phyloP scores from a whole-genome alignment of 2,888 invertebrate genomes.

The Epinotia bilunana region DNA sequence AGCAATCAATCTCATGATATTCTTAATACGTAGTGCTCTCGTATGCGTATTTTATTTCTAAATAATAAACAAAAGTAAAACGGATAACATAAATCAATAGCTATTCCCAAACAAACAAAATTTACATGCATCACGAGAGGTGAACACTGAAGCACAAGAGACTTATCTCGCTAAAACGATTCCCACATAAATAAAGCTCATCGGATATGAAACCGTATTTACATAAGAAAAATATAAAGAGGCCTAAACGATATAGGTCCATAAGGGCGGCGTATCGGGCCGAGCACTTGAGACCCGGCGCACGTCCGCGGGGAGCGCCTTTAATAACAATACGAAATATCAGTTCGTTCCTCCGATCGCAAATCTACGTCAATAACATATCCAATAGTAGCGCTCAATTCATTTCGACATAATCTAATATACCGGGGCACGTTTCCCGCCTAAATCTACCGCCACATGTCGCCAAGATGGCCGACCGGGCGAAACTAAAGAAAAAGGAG shows the following conservation, averaged over 20 bases:
- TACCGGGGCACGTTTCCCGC: slow-evolving; percentile 83
- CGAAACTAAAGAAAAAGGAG: slow-evolving; percentile 83
- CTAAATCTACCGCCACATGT: slow-evolving; percentile 84
- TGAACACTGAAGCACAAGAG: slow-evolving; percentile 75
- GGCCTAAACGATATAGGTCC: slow-evolving; percentile 83
- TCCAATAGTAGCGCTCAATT: slow-evolving; percentile 83
- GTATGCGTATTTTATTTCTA: slow-evolving; percentile 1
- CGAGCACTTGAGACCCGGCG: slow-evolving; percentile 65
- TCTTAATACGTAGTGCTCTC: neutral
- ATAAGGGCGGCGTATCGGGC: slow-evolving; percentile 76
- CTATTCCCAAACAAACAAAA: slow-evolving; percentile 70
- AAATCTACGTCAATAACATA: slow-evolving; percentile 85
- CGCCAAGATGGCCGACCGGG: slow-evolving; percentile 83
- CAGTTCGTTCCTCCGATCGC: slow-evolving; percentile 85
- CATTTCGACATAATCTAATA: slow-evolving; percentile 84
- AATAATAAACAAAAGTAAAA: slow-evolving; percentile 45
- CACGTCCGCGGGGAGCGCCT: slow-evolving; percentile 78
- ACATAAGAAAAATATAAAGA: slow-evolving; percentile 85
- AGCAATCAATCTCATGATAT: neutral
- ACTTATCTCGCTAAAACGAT: slow-evolving; percentile 84
- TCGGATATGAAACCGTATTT: slow-evolving; percentile 84
- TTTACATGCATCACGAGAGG: slow-evolving; percentile 76
- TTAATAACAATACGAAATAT: slow-evolving; percentile 85
- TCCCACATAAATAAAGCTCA: slow-evolving; percentile 85
- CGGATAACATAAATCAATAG: slow-evolving; percentile 65